Evolutionary conservation across 2,113 vertebrate genomes (phyloP).

Genomic region (Galbula dea): DNA sequence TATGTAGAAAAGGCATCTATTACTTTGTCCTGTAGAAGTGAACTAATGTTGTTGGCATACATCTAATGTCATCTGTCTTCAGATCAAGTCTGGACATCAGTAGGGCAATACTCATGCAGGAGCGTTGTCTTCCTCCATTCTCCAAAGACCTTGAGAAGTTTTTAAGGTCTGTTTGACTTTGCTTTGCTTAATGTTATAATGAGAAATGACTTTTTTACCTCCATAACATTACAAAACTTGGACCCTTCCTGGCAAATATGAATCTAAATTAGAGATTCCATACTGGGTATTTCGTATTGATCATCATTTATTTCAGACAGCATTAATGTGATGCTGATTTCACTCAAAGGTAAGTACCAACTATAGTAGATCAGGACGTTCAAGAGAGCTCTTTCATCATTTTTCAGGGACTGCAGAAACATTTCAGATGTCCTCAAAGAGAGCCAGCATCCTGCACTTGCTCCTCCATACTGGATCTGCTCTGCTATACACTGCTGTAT

Average conservation of each 20-base stretch:
- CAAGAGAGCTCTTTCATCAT: neutral
- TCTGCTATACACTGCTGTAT: neutral
- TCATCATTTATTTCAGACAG: neutral
- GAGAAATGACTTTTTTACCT: neutral
- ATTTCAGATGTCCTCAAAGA: neutral
- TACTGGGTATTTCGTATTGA: neutral
- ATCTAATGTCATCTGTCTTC: neutral
- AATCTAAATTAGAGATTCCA: neutral
- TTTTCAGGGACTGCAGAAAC: neutral
- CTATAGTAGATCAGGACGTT: neutral
- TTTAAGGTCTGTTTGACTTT: neutral
- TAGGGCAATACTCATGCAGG: neutral
- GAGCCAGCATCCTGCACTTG: neutral
- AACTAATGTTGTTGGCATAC: neutral
- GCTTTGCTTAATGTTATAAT: neutral
- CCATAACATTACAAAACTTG: neutral
- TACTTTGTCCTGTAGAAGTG: neutral
- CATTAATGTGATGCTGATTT: neutral
- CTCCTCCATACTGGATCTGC: neutral
- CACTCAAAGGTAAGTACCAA: neutral
- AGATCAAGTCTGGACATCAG: neutral
- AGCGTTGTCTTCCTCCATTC: neutral
- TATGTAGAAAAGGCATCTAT: neutral
- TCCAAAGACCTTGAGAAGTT: neutral
- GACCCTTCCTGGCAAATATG: neutral